phyloP scores from a whole-genome alignment of 2,888 invertebrate genomes.

The Caradrina kadenii region DNA sequence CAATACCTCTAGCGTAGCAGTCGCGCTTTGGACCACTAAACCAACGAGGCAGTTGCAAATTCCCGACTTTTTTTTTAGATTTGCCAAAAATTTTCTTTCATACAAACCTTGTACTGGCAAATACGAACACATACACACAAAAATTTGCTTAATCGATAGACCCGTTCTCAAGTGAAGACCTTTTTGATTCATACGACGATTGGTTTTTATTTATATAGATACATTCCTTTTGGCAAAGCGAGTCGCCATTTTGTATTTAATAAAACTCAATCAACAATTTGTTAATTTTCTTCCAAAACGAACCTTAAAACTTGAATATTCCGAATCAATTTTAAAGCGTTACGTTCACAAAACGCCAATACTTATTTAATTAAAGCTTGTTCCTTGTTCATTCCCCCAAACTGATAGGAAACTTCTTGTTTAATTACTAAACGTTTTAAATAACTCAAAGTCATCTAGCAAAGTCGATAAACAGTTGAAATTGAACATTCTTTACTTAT shows the following conservation, averaged over 20 bases:
- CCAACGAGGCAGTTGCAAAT: too few relatives aligned
- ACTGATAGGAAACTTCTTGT: slow-evolving; percentile 68
- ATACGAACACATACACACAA: too few relatives aligned
- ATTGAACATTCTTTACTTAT: slow-evolving; percentile 60
- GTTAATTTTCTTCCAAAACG: slow-evolving; percentile 14
- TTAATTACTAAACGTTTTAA: slow-evolving; percentile 75
- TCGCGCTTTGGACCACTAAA: too few relatives aligned
- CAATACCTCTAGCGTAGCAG: too few relatives aligned
- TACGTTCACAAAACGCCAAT: slow-evolving; percentile 74
- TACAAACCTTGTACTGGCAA: too few relatives aligned
- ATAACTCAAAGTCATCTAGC: slow-evolving; percentile 73
- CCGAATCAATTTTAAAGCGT: slow-evolving; percentile 73
- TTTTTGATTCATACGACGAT: too few relatives aligned
- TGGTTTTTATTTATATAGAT: neutral
- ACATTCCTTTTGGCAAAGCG: neutral
- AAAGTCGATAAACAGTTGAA: slow-evolving; percentile 63
- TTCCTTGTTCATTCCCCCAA: slow-evolving; percentile 68
- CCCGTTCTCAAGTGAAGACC: too few relatives aligned
- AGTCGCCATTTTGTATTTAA: neutral
- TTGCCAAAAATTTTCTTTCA: too few relatives aligned
- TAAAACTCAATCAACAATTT: slow-evolving; percentile 8
- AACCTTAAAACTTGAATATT: slow-evolving; percentile 59
- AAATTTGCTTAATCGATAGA: too few relatives aligned
- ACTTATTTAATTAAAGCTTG: slow-evolving; percentile 82
- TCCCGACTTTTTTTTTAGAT: too few relatives aligned